Conservation (phyloP, 2,113 vertebrate genomes). For the Taxidea taxus region DNA sequence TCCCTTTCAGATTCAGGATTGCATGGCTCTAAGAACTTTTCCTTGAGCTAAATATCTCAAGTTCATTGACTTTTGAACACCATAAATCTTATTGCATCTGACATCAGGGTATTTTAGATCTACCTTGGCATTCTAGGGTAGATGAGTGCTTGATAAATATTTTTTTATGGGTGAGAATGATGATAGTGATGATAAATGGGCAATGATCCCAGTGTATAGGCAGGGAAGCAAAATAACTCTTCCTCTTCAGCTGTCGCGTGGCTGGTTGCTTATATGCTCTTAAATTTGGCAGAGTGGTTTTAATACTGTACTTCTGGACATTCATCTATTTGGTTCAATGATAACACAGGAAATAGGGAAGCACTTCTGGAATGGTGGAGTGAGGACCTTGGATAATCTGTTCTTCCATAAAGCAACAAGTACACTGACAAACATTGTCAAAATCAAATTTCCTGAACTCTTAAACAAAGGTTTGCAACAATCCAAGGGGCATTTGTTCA, state of each 20-base stretch:
- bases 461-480: not conserved
- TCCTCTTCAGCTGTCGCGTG: not conserved
- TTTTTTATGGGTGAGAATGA: not conserved
- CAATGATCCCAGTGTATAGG: not conserved
- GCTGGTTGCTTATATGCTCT: not conserved
- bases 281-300: not conserved
- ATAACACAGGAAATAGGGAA: not conserved
- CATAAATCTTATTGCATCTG: not conserved
- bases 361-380: not conserved
- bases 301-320: not conserved
- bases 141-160: not conserved
- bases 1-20: not conserved
- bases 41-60: not conserved
- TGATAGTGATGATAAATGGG: not conserved
- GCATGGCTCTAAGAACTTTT: not conserved
- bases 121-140: not conserved
- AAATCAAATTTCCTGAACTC: not conserved
- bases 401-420: not conserved
- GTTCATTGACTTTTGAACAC: not conserved
- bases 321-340: not conserved
- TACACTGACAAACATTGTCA: not conserved
- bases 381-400: not conserved
- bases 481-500: not conserved
- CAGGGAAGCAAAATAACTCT: not conserved
- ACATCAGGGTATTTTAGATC: not conserved